Percentiles rank a stretch among this genome's conserved stretches.
These are phyloP conservation scores for Drosophila nigromelanica DNA, from an alignment of 1,140 invertebrate species.

Conservation along the genomic window DNA sequence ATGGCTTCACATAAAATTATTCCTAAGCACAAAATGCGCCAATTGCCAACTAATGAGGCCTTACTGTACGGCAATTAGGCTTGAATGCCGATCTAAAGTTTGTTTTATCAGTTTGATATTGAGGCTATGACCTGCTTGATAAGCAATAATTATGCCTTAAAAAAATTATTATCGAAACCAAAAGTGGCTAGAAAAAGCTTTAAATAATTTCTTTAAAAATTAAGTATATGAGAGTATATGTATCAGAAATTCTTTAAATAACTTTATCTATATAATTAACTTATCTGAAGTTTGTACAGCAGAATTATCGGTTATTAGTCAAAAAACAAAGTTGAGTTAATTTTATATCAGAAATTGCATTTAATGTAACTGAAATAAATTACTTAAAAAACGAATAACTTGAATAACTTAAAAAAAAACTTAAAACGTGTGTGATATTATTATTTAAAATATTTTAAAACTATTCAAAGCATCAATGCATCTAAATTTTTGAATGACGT, in stretches of 20 bases:
- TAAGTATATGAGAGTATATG: background rate
- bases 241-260: conserved; percentile 1
- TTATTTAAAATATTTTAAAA: too few relatives aligned
- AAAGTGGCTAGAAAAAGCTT: background rate
- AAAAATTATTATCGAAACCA: background rate
- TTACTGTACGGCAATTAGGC: conserved; percentile 30
- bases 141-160: background rate
- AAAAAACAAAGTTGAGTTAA: background rate
- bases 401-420: too few relatives aligned
- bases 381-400: too few relatives aligned
- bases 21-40: conserved; percentile 20
- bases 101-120: conserved; percentile 43
- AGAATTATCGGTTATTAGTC: background rate
- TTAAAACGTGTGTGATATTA: too few relatives aligned
- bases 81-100: conserved; percentile 19
- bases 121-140: conserved; percentile 26
- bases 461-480: background rate
- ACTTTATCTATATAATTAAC: background rate
- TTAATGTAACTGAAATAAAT: too few relatives aligned
- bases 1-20: conserved; percentile 27
- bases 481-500: too few relatives aligned
- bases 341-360: too few relatives aligned
- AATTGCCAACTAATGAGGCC: conserved; percentile 39
- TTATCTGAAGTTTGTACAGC: background rate
- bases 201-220: background rate